Percentiles rank a stretch among this genome's conserved stretches.
These are phyloP conservation scores for Tenthredo distinguenda DNA, from an alignment of 2,888 invertebrate genomes.

Conservation along the genomic window DNA sequence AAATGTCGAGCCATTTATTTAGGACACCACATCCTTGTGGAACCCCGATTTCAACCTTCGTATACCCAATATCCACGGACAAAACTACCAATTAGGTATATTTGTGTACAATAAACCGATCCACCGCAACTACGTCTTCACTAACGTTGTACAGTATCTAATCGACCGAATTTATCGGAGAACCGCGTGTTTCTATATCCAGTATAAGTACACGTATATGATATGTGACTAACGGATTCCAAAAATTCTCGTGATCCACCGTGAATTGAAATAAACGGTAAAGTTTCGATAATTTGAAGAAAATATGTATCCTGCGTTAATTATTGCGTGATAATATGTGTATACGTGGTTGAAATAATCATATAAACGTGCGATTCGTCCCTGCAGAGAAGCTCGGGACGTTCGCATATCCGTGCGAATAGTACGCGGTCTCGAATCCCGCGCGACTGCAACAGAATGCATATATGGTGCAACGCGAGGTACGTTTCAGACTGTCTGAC, in stretches of 20 bases:
- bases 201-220: too few species aligned
- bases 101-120: neutral
- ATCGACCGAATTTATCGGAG: too few species aligned
- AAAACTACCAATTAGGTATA: neutral
- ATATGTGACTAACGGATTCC: too few species aligned
- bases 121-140: too few species aligned
- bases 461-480: neutral
- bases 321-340: too few species aligned
- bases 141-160: too few species aligned
- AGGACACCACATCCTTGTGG: neutral
- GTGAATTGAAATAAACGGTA: neutral
- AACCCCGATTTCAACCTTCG: neutral
- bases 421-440: neutral
- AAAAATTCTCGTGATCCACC: neutral
- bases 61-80: neutral
- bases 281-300: too few species aligned
- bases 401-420: conserved; percentile 28
- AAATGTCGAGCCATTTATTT: neutral
- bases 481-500: neutral
- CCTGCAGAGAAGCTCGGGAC: neutral
- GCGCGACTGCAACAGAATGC: neutral
- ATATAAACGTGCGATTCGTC: neutral
- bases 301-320: too few species aligned
- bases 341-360: neutral
- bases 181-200: too few species aligned